Evolutionary conservation across 92 coral and sea anemone genomes (phyloP), one percentile per base, ranked within the genome.

Genomic region (Paramuricea clavata): DNA sequence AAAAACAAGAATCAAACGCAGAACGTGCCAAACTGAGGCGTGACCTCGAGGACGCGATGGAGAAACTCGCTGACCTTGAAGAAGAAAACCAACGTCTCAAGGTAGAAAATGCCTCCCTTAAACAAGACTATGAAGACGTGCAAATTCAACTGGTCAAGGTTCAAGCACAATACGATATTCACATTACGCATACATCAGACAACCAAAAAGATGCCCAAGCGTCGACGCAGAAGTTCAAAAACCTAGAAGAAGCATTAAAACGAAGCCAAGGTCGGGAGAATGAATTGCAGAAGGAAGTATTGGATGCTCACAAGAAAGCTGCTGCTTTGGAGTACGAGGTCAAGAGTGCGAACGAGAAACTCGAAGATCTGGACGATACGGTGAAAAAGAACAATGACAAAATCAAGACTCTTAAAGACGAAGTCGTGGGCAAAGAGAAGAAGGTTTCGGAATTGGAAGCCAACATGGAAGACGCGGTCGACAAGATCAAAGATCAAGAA

Each of bases 261-360:
- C 90, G 98, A 76, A 92, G 98, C 59, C 99, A 97, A 85, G 98
- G 94, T 44, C 93, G 99, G 8, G 98, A 97, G 92, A 97, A 93
- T 72, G 99, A 97, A 16, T 75, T 97, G 60, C 97, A 91, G 91
- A 97, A 89, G 79, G 90, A 91, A 31, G 78, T 90, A 43, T 61
- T 91, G 78, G 94, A 94, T 70, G 95, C 97, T 25, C 94, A 94
- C 87, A 97, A 91, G 91, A 88, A 88, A 82, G 92, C 91, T 35
- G 95, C 97, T 21, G 81, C 85, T 31, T 54, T 97, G 85, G 97
- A 94, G 54, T 85, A 97, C 60, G 98, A 97, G 69, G 86, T 95
- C 54, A 64, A 85, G 41, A 70, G 77, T 11, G 73, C 95, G 32
- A 87, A 87, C n/a, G 99, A 97, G 83, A 86, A 87, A 27, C 17